Conservation (phyloP, 2,888 invertebrate genomes). For the Pristionchus fissidentatus region DNA sequence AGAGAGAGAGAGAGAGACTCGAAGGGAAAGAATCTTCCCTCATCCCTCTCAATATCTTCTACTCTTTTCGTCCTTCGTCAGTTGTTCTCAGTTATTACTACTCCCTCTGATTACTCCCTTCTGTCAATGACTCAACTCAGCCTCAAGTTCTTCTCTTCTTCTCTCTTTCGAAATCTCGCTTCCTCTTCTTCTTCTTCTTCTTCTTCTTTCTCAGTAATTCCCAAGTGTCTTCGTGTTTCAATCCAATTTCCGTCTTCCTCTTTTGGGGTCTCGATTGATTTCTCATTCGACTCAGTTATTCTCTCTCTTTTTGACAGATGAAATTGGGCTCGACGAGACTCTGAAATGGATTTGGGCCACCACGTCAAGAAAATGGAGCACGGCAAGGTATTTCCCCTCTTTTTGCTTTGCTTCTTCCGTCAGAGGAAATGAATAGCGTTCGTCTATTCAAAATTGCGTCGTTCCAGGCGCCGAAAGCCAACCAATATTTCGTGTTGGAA, state of each 20-base stretch:
- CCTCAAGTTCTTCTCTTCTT: neutral
- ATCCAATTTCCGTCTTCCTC: slow-evolving; percentile 9
- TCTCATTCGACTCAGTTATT: slow-evolving; percentile 23
- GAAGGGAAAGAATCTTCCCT: neutral
- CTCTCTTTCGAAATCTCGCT: slow-evolving; percentile 34
- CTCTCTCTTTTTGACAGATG: slow-evolving; percentile 24
- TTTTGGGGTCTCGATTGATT: neutral
- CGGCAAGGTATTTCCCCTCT: neutral
- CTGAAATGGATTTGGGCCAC: slow-evolving; percentile 1
- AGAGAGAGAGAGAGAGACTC: slow-evolving; percentile 10
- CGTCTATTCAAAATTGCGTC: too few relatives aligned
- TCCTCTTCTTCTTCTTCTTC: neutral
- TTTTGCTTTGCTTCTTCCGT: neutral
- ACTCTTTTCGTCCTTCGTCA: too few relatives aligned
- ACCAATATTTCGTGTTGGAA: slow-evolving; percentile 21
- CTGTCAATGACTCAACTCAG: slow-evolving; percentile 15
- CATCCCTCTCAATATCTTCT: neutral
- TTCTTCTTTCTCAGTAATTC: slow-evolving; percentile 28
- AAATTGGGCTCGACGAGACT: neutral
- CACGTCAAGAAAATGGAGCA: neutral
- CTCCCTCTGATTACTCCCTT: neutral
- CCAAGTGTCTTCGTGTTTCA: slow-evolving; percentile 18
- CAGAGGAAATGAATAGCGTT: too few relatives aligned
- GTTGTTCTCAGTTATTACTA: slow-evolving; percentile 23
- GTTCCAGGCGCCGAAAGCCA: neutral